phyloP scores from a whole-genome alignment of 2,113 vertebrate genomes.

The Istiophorus platypterus region DNA sequence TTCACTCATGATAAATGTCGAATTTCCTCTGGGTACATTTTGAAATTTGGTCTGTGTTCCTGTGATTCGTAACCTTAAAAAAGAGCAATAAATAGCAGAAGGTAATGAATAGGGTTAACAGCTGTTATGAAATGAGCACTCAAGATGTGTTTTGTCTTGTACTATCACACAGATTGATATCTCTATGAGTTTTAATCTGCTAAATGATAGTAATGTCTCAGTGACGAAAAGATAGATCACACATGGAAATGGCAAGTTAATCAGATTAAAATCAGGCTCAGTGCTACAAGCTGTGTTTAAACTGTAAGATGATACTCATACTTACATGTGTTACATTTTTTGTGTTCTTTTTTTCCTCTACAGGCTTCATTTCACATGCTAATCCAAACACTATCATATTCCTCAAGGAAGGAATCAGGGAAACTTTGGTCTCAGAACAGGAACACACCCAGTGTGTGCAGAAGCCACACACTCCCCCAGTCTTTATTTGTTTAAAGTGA shows the following conservation, averaged over 20 bases:
- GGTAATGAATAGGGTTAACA: constrained; percentile 58
- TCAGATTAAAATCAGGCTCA: constrained; percentile 64
- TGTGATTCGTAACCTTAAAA: constrained; percentile 37
- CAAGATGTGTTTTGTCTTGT: constrained; percentile 58
- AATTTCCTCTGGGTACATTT: constrained; percentile 57
- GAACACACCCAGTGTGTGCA: constrained; percentile 65
- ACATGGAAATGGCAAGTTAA: constrained; percentile 50
- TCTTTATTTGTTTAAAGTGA: constrained; percentile 67
- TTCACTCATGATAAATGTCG: constrained; percentile 44
- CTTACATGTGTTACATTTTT: constrained; percentile 56
- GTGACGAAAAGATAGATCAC: constrained; percentile 29
- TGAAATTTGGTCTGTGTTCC: constrained; percentile 54
- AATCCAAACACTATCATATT: constrained; percentile 63
- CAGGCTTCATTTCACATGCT: constrained; percentile 59
- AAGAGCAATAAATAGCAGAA: constrained; percentile 32
- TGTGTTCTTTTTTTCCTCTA: not conserved
- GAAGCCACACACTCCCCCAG: constrained; percentile 58
- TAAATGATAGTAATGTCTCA: constrained; percentile 49
- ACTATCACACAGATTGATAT: constrained; percentile 46
- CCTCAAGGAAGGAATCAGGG: constrained; percentile 54
- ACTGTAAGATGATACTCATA: constrained; percentile 61
- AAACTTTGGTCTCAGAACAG: constrained; percentile 35
- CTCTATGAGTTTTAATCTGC: constrained; percentile 50
- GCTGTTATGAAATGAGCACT: constrained; percentile 65
- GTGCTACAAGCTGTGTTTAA: constrained; percentile 56